Conservation (phyloP, 2,113 vertebrate genomes). For the Tragelaphus scriptus region DNA sequence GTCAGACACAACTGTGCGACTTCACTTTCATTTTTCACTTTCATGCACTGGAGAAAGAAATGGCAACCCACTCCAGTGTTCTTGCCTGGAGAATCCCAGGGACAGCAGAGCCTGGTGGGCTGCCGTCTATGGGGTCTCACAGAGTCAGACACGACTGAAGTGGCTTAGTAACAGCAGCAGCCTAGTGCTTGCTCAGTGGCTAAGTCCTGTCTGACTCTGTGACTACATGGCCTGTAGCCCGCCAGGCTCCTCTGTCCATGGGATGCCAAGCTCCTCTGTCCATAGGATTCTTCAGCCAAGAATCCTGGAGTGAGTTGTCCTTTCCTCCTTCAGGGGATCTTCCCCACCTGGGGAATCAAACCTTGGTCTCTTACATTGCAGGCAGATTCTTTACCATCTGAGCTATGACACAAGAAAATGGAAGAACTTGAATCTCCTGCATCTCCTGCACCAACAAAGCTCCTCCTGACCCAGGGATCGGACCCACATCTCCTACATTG, state of each 20-base stretch:
- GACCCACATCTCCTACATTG: not conserved
- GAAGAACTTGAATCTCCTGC: not conserved
- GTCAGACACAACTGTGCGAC: rapidly evolving
- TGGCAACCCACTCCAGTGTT: too few species aligned
- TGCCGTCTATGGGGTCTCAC: rapidly evolving
- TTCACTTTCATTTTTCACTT: too few species aligned
- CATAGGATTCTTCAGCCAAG: not conserved
- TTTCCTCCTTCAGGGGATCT: not conserved
- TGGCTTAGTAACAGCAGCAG: too few species aligned
- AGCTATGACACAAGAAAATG: not conserved
- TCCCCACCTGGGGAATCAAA: not conserved
- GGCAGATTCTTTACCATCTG: not conserved
- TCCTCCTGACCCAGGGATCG: not conserved
- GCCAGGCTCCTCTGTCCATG: not conserved
- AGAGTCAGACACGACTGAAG: rapidly evolving
- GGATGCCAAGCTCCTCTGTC: not conserved
- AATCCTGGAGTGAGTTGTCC: not conserved
- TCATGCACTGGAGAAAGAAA: too few species aligned
- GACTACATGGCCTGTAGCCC: not conserved
- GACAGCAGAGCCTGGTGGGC: rapidly evolving
- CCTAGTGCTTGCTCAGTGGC: rapidly evolving
- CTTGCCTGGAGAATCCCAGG: too few species aligned
- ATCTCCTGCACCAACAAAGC: not conserved
- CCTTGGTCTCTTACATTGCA: not conserved
- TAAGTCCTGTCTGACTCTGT: not conserved